phyloP scores from a whole-genome alignment of 2,888 invertebrate genomes.

The Horisme vitalbata region DNA sequence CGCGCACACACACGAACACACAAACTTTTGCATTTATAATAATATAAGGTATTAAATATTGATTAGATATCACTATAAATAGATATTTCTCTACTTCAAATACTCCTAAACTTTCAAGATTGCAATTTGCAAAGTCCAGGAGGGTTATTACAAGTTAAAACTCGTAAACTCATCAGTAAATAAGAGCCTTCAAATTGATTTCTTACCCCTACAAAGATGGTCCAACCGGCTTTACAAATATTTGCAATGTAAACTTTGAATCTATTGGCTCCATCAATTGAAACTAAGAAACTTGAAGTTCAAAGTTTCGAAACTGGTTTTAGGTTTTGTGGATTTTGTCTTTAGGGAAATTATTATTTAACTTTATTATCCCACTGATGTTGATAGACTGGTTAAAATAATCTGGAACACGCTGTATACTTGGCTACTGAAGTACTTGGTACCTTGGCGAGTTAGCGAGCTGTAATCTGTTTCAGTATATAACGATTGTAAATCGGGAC shows the following conservation, averaged over 20 bases:
- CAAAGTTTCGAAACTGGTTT: slow-evolving; percentile 28
- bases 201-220: slow-evolving; percentile 33
- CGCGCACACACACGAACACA: too few relatives aligned
- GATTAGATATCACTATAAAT: too few relatives aligned
- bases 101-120: slow-evolving; percentile 7
- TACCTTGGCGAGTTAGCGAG: slow-evolving; percentile 13
- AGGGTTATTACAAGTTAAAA: slow-evolving; percentile 28
- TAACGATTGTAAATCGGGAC: slow-evolving; percentile 33
- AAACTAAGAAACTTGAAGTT: slow-evolving; percentile 29
- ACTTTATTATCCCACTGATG: neutral
- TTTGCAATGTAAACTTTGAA: slow-evolving; percentile 34
- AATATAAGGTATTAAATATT: too few relatives aligned
- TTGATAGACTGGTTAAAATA: slow-evolving; percentile 3
- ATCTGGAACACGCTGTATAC: neutral
- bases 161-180: slow-evolving; percentile 33
- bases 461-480: slow-evolving; percentile 2
- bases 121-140: slow-evolving; percentile 5
- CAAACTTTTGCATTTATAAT: too few relatives aligned
- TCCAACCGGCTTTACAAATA: slow-evolving; percentile 35
- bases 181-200: slow-evolving; percentile 35
- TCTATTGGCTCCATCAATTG: slow-evolving; percentile 34
- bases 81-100: neutral
- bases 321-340: slow-evolving; percentile 25
- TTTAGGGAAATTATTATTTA: slow-evolving; percentile 13
- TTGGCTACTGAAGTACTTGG: slow-evolving; percentile 1